Percentiles rank a stretch among this genome's conserved stretches.
Evolutionary conservation across 2,888 invertebrate species (phyloP).

Genomic region (Andrena chrysosceles): DNA sequence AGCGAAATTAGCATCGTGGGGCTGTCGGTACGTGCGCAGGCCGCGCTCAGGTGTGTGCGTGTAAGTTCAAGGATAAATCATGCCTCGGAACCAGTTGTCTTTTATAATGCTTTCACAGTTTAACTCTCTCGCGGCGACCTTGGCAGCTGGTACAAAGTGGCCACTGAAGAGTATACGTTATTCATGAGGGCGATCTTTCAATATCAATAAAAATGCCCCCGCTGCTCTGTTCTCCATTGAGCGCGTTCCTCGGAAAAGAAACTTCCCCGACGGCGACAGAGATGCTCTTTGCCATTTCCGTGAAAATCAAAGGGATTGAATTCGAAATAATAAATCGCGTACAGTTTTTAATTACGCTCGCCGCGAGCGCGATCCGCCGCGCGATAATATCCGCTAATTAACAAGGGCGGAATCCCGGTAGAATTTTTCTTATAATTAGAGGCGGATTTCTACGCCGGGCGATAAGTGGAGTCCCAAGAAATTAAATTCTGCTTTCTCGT

Average conservation of each 20-base stretch:
- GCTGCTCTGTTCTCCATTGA: background rate
- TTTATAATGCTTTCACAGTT: constrained; percentile 65
- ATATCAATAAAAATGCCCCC: constrained; percentile 45
- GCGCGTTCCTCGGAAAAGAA: too few species aligned
- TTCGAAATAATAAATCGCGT: background rate
- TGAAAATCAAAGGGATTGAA: background rate
- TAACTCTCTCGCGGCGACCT: constrained; percentile 62
- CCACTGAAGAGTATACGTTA: constrained; percentile 64
- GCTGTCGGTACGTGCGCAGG: constrained; percentile 26
- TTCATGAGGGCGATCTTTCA: constrained; percentile 51
- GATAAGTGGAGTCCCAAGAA: background rate
- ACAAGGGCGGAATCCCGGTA: background rate
- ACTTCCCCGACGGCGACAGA: too few species aligned
- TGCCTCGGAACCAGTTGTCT: constrained; percentile 67
- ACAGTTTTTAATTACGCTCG: background rate
- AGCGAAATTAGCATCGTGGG: constrained; percentile 55
- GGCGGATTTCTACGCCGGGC: background rate
- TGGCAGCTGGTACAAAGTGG: constrained; percentile 69
- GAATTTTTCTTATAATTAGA: constrained; percentile 9
- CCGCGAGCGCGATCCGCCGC: background rate
- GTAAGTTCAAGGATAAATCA: constrained; percentile 68
- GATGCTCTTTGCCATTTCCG: background rate
- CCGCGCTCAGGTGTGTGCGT: constrained; percentile 27
- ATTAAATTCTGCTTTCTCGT: constrained; percentile 7
- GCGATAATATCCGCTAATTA: constrained; percentile 7